Percentiles rank a stretch among this genome's conserved stretches.
These are phyloP conservation scores for Gastrophryne carolinensis DNA, from an alignment of 2,797 vertebrate species.

Conservation along the genomic window DNA sequence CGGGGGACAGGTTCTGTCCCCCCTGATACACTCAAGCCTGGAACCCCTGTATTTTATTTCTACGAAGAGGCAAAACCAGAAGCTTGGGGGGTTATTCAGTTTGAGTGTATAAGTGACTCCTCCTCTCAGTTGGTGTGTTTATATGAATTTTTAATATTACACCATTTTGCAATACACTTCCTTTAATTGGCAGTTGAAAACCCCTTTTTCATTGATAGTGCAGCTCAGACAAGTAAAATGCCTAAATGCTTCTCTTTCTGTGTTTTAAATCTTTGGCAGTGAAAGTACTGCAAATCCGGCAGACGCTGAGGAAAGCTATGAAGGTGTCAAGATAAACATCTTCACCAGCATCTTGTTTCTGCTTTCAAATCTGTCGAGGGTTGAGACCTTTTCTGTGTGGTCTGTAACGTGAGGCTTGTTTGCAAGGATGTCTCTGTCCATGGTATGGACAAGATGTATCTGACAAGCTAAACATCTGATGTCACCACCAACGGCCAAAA, in stretches of 20 bases:
- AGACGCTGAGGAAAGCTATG: slow-evolving; percentile 42
- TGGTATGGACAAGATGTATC: slow-evolving; percentile 36
- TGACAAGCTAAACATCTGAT: slow-evolving; percentile 25
- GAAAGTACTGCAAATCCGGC: slow-evolving; percentile 33
- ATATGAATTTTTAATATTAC: too few relatives aligned
- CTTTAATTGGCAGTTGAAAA: too few relatives aligned
- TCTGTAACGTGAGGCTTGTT: slow-evolving; percentile 51
- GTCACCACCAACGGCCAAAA: slow-evolving; percentile 34
- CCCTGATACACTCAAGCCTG: too few relatives aligned
- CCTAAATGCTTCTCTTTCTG: slow-evolving; percentile 4
- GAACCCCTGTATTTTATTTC: too few relatives aligned
- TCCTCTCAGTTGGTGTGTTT: too few relatives aligned
- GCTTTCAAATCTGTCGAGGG: slow-evolving; percentile 24
- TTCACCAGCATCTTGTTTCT: slow-evolving; percentile 36
- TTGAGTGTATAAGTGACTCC: too few relatives aligned
- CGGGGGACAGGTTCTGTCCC: too few relatives aligned
- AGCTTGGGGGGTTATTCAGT: too few relatives aligned
- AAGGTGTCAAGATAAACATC: slow-evolving; percentile 52
- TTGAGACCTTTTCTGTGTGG: slow-evolving; percentile 45
- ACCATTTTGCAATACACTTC: too few relatives aligned
- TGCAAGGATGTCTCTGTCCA: slow-evolving; percentile 51
- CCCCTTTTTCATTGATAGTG: neutral
- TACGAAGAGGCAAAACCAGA: too few relatives aligned
- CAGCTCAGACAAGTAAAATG: neutral
- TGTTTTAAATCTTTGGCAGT: neutral